Conservation (phyloP, 2,113 vertebrate genomes). For the Agapornis roseicollis region DNA sequence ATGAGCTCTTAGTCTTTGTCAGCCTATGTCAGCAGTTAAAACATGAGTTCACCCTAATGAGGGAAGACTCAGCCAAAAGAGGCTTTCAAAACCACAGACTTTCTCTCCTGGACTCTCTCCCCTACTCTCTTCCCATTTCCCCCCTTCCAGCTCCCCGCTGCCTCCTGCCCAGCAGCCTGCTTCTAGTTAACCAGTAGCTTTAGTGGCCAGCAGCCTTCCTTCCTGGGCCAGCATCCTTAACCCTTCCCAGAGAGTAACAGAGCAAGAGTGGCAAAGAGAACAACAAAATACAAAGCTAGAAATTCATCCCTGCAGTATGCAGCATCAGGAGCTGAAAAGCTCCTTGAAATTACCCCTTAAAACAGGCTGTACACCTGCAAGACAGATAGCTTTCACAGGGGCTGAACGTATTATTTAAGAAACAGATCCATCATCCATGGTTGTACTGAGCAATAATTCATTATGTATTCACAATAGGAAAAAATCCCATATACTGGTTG, state of each 20-base stretch:
- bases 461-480: slow-evolving; percentile 1
- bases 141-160: background rate
- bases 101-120: background rate
- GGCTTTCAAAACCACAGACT: background rate
- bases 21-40: background rate
- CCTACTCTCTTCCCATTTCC: background rate
- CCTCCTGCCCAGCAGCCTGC: background rate
- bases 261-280: background rate
- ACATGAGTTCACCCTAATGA: background rate
- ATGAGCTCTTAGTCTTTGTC: background rate
- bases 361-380: background rate
- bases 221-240: background rate
- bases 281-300: background rate
- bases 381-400: background rate
- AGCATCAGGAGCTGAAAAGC: background rate
- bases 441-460: background rate
- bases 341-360: background rate
- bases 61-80: background rate
- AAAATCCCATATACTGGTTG: background rate
- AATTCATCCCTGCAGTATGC: background rate
- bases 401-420: slow-evolving; percentile 28
- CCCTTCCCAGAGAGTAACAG: background rate
- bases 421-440: background rate
- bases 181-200: background rate
- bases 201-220: background rate